Percentiles rank a stretch among this genome's conserved stretches.
Evolutionary conservation across 2,888 invertebrate genomes (phyloP).

Genomic region (Sminthurinus aureus): DNA sequence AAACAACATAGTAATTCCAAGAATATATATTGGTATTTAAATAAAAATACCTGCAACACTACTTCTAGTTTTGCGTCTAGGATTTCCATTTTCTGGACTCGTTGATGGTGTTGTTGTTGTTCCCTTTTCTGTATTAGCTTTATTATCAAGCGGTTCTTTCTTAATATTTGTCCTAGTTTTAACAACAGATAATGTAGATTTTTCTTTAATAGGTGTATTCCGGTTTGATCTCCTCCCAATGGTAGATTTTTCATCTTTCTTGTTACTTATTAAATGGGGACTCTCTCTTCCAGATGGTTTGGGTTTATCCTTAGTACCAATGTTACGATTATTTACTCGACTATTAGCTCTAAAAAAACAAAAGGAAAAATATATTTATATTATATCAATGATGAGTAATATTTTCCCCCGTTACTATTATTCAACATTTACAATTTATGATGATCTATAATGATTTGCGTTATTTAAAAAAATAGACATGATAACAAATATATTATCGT

Average conservation of each 20-base stretch:
- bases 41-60: conserved; percentile 54
- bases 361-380: background rate
- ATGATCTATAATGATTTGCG: too few relatives aligned
- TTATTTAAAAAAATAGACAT: too few relatives aligned
- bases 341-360: conserved; percentile 41
- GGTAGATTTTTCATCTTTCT: conserved; percentile 42
- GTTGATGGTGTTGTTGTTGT: conserved; percentile 40
- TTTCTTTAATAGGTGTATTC: conserved; percentile 46
- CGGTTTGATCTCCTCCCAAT: conserved; percentile 48
- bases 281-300: conserved; percentile 42
- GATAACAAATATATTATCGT: too few relatives aligned
- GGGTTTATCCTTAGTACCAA: conserved; percentile 40
- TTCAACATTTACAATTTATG: background rate
- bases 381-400: background rate
- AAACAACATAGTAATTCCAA: conserved; percentile 1
- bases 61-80: conserved; percentile 58
- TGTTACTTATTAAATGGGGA: conserved; percentile 31
- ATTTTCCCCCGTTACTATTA: background rate
- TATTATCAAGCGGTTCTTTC: conserved; percentile 18
- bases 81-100: conserved; percentile 57
- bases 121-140: conserved; percentile 11
- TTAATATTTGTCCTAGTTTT: conserved; percentile 55
- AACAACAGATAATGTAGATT: conserved; percentile 52
- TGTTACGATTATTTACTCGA: conserved; percentile 47
- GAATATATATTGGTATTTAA: background rate